phyloP scores from a whole-genome alignment of 2,888 invertebrate genomes.

The Muscina levida region DNA sequence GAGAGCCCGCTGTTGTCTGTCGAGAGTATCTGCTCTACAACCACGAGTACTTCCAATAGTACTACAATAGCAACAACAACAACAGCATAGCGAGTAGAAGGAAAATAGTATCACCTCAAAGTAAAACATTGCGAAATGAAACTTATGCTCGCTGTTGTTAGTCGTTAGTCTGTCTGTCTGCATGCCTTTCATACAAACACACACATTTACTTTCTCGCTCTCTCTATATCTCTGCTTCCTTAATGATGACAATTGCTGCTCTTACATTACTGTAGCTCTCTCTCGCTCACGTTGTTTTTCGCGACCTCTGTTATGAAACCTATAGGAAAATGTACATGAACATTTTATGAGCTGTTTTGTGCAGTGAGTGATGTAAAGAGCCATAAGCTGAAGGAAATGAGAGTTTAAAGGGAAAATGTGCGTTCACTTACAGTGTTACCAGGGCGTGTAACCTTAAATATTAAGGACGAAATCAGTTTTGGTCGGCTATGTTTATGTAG shows the following conservation, averaged over 20 bases:
- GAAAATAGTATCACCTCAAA: conserved; percentile 29
- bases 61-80: conserved; percentile 42
- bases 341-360: neutral
- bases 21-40: too few relatives aligned
- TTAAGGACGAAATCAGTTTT: too few relatives aligned
- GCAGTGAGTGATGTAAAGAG: conserved; percentile 14
- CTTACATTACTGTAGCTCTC: neutral
- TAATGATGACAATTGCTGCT: neutral
- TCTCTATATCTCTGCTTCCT: conserved; percentile 29
- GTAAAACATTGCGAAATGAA: conserved; percentile 38
- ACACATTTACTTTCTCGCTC: neutral
- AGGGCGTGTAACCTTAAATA: too few relatives aligned
- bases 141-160: conserved; percentile 31
- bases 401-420: too few relatives aligned
- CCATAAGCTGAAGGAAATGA: too few relatives aligned
- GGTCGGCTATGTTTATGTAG: too few relatives aligned
- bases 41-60: conserved; percentile 39
- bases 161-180: neutral
- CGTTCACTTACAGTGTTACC: neutral
- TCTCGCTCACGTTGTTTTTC: neutral
- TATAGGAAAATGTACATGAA: conserved; percentile 5
- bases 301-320: conserved; percentile 36
- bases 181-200: neutral
- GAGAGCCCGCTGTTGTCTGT: conserved; percentile 18
- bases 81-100: neutral